Base-by-base conservation (phyloP, 2,113 vertebrate genomes). In the Ornithorhynchus anatinus region DNA sequence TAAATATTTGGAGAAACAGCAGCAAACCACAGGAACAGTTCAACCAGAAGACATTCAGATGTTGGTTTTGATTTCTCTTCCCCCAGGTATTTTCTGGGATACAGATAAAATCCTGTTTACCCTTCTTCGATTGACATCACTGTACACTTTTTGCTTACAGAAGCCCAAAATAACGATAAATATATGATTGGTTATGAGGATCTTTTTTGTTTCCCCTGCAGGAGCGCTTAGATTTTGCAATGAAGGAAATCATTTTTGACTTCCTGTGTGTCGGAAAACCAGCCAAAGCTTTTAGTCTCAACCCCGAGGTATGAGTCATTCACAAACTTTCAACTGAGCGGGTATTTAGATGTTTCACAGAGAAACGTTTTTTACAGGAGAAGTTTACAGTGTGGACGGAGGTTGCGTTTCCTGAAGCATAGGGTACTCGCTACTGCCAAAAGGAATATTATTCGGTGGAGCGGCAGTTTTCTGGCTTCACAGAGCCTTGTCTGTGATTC, bases 191-290 rank as follows among this genome's bases (percentile, higher is more conserved):
- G n/a, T 64, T 64, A 50, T 65, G 15, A 42, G n/a, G n/a, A n/a
- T n/a, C n/a, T 75, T 69, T 69, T 84, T 84, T 57, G 77, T 81
- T 77, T 66, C 84, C 60, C 43, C 69, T 86, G 70, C 75, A 99
- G 98, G 97, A 99, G 84, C 95, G 95, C 70, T 94, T 99, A 78
- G 98, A 99, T 94, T 99, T 99, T 82, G 97, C 97, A 52, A 99
- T 99, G 98, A 99, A 99, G 87, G 98, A 99, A 93, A 99, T 99
- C 73, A 98, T 99, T 85, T 99, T 97, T 92, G 98, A 99, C 85
- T 96, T 99, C 73, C 93, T 99, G 78, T 96, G 95, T 88, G 97
- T 99, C 57, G 97, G 97, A 83, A 99, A 99, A 86, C 95, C 97
- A 79, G 95, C 97, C 72, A 99, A 99, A 92, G 97, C 98, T 66